These are phyloP conservation scores for Dermatophagoides farinae DNA, from an alignment of 1,140 invertebrate genomes.

Conservation along the genomic window DNA sequence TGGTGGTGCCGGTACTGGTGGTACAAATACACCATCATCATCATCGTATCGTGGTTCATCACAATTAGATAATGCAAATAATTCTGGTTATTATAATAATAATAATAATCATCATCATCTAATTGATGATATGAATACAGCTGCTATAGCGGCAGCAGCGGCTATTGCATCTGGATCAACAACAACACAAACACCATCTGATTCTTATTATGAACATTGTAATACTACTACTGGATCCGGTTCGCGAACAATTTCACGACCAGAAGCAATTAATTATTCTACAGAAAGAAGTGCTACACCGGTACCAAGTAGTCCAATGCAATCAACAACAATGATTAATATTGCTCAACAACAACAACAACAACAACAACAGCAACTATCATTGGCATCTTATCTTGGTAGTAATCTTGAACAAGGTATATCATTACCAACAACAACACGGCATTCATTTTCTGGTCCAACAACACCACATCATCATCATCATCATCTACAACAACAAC, in stretches of 20 bases:
- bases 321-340: too few relatives aligned
- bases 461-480: background rate
- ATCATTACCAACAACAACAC: background rate
- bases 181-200: too few relatives aligned
- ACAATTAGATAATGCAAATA: background rate
- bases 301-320: too few relatives aligned
- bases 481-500: background rate
- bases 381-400: background rate
- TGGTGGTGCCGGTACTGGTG: background rate
- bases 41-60: background rate
- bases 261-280: too few relatives aligned
- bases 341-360: background rate
- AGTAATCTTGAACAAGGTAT: background rate
- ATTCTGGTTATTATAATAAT: too few relatives aligned
- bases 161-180: background rate
- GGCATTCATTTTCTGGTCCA: constrained; percentile 4
- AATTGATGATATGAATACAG: background rate
- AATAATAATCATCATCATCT: too few relatives aligned
- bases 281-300: too few relatives aligned
- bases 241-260: too few relatives aligned
- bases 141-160: background rate
- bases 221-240: too few relatives aligned
- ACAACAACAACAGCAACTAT: background rate
- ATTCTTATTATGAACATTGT: too few relatives aligned
- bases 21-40: background rate